Percentiles rank a stretch among this genome's conserved stretches.
Evolutionary conservation across 2,888 invertebrate species (phyloP).

Genomic region (Drosophila birchii): DNA sequence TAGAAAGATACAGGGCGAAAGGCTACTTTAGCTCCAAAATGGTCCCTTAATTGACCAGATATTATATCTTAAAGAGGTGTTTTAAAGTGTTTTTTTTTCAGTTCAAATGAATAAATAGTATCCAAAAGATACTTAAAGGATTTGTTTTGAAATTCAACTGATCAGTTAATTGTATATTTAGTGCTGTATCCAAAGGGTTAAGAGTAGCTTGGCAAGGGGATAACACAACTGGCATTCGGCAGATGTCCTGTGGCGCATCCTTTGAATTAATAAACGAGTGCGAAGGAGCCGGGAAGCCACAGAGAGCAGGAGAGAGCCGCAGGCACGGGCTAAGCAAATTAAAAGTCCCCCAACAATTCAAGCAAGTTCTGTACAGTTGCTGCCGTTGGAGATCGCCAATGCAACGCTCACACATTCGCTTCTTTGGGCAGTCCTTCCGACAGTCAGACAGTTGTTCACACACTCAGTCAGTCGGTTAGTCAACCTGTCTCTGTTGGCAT

Average conservation of each 20-base stretch:
- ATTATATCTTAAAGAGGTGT: not conserved
- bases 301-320: slow-evolving; percentile 51
- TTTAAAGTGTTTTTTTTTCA: no score
- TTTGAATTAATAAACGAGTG: slow-evolving; percentile 66
- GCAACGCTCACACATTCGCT: slow-evolving; percentile 14
- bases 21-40: no score
- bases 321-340: slow-evolving; percentile 77
- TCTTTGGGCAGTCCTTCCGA: slow-evolving; percentile 8
- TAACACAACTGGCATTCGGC: slow-evolving; percentile 71
- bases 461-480: slow-evolving; percentile 50
- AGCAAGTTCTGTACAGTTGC: slow-evolving; percentile 63
- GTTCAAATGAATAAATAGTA: not conserved
- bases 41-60: not conserved
- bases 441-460: not conserved
- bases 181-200: not conserved
- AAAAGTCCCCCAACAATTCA: slow-evolving; percentile 51
- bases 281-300: slow-evolving; percentile 7
- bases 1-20: no score
- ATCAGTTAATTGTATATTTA: not conserved
- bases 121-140: not conserved
- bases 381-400: slow-evolving; percentile 14
- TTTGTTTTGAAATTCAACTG: not conserved
- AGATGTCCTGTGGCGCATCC: slow-evolving; percentile 77
- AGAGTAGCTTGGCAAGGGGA: not conserved
- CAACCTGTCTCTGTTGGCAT: slow-evolving; percentile 67